phyloP scores from a whole-genome alignment of 2,888 invertebrate species.

The Parnassius apollo region DNA sequence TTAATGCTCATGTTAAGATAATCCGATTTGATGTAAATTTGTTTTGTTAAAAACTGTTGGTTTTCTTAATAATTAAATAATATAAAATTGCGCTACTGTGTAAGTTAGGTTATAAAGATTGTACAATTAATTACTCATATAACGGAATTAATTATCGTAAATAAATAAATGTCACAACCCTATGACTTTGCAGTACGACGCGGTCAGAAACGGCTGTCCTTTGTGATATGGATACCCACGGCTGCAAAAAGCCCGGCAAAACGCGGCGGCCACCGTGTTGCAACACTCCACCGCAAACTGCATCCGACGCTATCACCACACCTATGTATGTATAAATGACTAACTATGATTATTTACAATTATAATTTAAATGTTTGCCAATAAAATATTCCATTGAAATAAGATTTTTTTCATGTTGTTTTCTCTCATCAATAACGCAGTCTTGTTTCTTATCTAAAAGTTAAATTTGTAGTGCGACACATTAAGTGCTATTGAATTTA shows the following conservation, averaged over 20 bases:
- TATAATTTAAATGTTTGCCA: no score
- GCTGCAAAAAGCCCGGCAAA: conserved; percentile 65
- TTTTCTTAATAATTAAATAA: no score
- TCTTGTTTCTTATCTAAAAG: no score
- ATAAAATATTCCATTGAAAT: no score
- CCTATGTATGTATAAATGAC: conserved; percentile 39
- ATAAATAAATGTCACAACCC: conserved; percentile 23
- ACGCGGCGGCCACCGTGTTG: conserved; percentile 46
- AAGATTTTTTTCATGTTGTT: no score
- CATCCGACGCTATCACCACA: conserved; percentile 46
- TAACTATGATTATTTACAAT: not conserved
- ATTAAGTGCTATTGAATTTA: not conserved
- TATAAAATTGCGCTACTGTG: no score
- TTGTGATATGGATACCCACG: conserved; percentile 36
- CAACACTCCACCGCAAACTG: conserved; percentile 65
- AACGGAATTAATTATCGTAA: not conserved
- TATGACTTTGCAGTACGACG: conserved; percentile 30
- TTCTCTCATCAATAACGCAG: no score
- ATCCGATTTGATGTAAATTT: no score
- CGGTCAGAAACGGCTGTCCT: conserved; percentile 36
- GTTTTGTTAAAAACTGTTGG: no score
- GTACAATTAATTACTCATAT: not conserved
- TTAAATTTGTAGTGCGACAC: no score
- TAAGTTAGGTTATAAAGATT: no score
- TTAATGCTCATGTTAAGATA: no score